Evolutionary conservation across 2,113 vertebrate genomes (phyloP).

Genomic region (Heterotis niloticus): DNA sequence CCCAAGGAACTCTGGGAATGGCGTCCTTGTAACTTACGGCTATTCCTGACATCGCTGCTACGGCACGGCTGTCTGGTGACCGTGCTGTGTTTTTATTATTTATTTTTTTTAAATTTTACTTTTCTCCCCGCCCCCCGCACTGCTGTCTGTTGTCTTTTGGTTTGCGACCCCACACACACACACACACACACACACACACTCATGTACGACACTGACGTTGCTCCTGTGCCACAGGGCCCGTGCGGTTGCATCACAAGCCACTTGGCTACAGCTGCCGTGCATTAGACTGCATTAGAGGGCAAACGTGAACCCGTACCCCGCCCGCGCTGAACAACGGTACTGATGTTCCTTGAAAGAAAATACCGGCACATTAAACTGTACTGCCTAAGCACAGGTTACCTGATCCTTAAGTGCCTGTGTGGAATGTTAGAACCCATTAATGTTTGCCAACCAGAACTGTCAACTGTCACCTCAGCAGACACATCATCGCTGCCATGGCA

Average conservation of each 20-base stretch:
- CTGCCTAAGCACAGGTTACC: slow-evolving; percentile 15
- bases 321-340: neutral
- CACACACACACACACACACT: no score
- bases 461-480: slow-evolving; percentile 27
- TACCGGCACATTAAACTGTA: neutral
- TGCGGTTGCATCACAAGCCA: no score
- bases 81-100: neutral
- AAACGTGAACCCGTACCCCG: neutral
- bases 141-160: no score
- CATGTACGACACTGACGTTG: no score
- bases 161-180: no score
- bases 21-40: neutral
- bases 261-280: neutral
- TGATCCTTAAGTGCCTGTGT: slow-evolving; percentile 16
- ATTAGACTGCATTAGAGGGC: neutral
- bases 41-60: neutral
- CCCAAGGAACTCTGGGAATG: neutral
- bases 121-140: no score
- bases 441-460: slow-evolving; percentile 28
- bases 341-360: neutral
- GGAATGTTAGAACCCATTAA: slow-evolving; percentile 22
- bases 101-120: no score
- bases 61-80: neutral
- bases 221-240: no score
- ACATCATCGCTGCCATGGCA: slow-evolving; percentile 28